Percentiles rank a stretch among this genome's conserved stretches.
Evolutionary conservation across 2,888 invertebrate species (phyloP).

Genomic region (Pheosia tremula): DNA sequence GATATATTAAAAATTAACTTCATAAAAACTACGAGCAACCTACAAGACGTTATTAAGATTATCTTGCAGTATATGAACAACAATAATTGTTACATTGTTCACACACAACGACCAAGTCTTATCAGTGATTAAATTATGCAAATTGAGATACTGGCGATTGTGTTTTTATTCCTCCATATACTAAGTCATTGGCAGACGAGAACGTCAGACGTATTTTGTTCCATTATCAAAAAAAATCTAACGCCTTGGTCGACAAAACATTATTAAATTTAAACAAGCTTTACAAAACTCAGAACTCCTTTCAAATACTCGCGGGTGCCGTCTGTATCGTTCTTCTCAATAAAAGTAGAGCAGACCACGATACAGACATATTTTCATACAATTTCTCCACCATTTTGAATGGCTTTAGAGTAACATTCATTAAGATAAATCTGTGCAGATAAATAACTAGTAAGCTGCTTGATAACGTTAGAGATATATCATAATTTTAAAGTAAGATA

Average conservation of each 20-base stretch:
- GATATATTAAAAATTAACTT: conserved; percentile 1
- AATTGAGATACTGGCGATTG: not conserved
- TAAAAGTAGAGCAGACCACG: not conserved
- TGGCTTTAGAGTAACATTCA: not conserved
- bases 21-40: conserved; percentile 11
- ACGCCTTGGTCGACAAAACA: not conserved
- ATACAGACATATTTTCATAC: not conserved
- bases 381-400: not conserved
- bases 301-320: not conserved
- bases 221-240: not conserved
- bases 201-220: not conserved
- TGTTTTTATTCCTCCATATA: not conserved
- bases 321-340: not conserved
- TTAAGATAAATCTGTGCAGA: not conserved
- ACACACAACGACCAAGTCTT: not conserved
- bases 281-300: not conserved
- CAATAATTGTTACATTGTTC: conserved; percentile 2
- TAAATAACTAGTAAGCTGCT: not conserved
- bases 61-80: not conserved
- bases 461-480: not conserved
- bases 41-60: conserved; percentile 2
- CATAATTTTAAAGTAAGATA: not conserved
- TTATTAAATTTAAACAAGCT: not conserved
- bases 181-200: not conserved
- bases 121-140: conserved; percentile 3